A percentile compares a stretch with the other conserved stretches of the same genome.
phyloP scores from a whole-genome alignment of 2,113 vertebrate species.

The Leucopternis melanops region DNA sequence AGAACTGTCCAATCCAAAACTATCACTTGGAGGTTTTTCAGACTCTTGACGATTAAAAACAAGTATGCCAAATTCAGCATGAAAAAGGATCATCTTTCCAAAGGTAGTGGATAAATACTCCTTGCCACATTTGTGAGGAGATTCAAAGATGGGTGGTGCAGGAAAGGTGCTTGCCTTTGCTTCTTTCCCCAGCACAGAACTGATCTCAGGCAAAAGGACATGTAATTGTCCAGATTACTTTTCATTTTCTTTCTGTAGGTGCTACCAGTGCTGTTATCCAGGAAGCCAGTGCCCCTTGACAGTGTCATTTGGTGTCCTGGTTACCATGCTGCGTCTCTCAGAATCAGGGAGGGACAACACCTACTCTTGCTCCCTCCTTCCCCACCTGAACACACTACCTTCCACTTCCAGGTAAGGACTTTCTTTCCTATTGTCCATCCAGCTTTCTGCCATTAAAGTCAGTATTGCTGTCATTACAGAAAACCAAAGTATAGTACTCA shows the following conservation, averaged over 20 bases:
- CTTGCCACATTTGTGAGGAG: background rate
- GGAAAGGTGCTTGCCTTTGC: background rate
- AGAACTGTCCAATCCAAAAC: background rate
- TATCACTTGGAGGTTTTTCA: background rate
- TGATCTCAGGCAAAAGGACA: background rate
- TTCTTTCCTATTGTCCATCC: background rate
- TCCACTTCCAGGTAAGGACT: background rate
- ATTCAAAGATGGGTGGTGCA: background rate
- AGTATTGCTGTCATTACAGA: background rate
- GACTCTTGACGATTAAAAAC: background rate
- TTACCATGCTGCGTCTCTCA: background rate
- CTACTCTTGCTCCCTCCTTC: background rate
- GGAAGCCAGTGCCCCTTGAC: background rate
- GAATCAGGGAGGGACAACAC: background rate
- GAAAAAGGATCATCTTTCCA: background rate
- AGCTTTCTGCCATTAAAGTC: background rate
- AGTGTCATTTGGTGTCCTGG: background rate
- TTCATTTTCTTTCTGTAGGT: background rate
- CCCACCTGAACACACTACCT: background rate
- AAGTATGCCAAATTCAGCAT: background rate
- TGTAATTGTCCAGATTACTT: background rate
- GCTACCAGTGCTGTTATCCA: background rate
- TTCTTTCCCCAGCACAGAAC: background rate
- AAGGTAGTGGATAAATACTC: background rate
- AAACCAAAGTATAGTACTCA: background rate